phyloP scores from a whole-genome alignment of 1,140 invertebrate species.

The Marisa cornuarietis region DNA sequence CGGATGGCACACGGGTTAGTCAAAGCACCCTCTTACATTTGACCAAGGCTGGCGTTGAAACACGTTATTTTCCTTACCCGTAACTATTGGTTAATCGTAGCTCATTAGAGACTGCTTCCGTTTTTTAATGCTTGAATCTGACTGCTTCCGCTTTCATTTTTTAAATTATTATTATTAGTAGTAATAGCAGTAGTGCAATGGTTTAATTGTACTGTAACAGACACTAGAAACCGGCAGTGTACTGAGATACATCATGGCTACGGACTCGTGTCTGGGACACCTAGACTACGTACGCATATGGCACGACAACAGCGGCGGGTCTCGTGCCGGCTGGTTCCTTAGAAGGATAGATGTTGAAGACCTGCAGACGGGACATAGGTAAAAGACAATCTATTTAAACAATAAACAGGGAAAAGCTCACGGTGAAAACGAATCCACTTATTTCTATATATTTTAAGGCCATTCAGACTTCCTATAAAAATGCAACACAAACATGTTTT shows the following conservation, averaged over 20 bases:
- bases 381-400: no score
- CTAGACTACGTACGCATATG: slow-evolving; percentile 68
- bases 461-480: no score
- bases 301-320: slow-evolving; percentile 69
- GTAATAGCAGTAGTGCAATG: no score
- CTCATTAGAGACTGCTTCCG: neutral
- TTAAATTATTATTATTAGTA: no score
- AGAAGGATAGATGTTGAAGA: slow-evolving; percentile 66
- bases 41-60: no score
- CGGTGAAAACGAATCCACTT: no score
- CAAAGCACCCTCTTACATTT: no score
- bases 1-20: slow-evolving; percentile 45
- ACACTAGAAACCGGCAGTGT: slow-evolving; percentile 33
- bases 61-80: slow-evolving; percentile 18
- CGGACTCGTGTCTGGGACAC: slow-evolving; percentile 62
- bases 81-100: slow-evolving; percentile 35
- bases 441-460: no score
- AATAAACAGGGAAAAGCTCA: no score
- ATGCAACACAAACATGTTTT: no score
- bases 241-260: slow-evolving; percentile 60
- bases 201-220: slow-evolving; percentile 28
- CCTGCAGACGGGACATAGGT: slow-evolving; percentile 52
- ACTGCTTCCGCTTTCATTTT: no score
- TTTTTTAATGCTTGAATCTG: no score
- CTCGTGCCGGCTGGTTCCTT: slow-evolving; percentile 67